Conservation (phyloP, 2,888 invertebrate genomes). For the Lepidocyrtoides sp. region DNA sequence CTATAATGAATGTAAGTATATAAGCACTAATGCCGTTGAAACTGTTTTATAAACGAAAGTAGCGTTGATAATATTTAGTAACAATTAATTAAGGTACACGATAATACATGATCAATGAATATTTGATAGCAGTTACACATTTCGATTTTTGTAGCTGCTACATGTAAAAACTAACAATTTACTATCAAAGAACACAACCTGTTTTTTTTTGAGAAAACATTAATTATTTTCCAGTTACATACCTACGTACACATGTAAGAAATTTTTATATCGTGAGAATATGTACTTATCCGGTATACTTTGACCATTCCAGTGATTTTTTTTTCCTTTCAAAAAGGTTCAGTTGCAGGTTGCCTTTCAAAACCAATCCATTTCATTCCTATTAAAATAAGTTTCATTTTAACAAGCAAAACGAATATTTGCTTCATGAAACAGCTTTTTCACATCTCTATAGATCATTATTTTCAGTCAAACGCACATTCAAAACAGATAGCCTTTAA, state of each 20-base stretch:
- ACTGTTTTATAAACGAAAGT: conserved; percentile 11
- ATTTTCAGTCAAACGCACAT: conserved; percentile 34
- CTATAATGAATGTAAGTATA: background rate
- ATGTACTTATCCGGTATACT: conserved; percentile 48
- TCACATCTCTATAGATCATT: conserved; percentile 15
- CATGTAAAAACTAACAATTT: conserved; percentile 54
- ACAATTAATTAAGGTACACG: conserved; percentile 54
- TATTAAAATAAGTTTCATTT: conserved; percentile 14
- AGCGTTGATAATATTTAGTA: conserved; percentile 4
- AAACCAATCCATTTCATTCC: conserved; percentile 19
- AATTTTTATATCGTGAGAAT: conserved; percentile 27
- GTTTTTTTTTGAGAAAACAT: conserved; percentile 43
- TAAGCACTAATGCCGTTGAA: conserved; percentile 47
- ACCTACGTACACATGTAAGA: conserved; percentile 3
- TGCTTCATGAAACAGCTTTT: background rate
- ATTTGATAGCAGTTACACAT: conserved; percentile 36
- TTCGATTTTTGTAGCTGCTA: conserved; percentile 48
- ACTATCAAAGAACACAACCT: conserved; percentile 55
- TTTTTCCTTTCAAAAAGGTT: background rate
- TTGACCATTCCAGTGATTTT: conserved; percentile 43
- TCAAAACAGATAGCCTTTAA: conserved; percentile 23
- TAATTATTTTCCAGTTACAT: conserved; percentile 13
- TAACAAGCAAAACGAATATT: background rate
- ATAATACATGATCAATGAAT: conserved; percentile 56
- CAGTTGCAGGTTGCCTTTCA: conserved; percentile 24